Percentiles rank a stretch among this genome's conserved stretches.
Evolutionary conservation across 2,113 vertebrate species (phyloP).

Genomic region (Glaucidium brasilianum): DNA sequence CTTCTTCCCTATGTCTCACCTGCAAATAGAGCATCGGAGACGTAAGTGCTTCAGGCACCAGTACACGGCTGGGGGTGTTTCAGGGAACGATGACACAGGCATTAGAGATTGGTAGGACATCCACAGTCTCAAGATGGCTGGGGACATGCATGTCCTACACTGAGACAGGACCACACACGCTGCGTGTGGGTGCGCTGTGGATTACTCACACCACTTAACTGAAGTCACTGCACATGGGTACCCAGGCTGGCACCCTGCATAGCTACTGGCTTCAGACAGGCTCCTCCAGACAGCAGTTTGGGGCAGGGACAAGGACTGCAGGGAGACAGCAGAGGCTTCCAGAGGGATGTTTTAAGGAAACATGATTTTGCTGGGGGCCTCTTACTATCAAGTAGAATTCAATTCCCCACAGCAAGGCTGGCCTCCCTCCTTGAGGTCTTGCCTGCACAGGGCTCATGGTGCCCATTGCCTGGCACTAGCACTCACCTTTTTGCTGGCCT

Average conservation of each 20-base stretch:
- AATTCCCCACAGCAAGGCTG: neutral
- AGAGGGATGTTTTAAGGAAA: neutral
- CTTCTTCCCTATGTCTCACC: conserved; percentile 85
- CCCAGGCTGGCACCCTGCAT: neutral
- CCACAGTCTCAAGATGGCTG: neutral
- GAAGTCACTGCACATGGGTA: neutral
- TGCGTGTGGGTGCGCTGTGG: neutral
- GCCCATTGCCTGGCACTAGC: neutral
- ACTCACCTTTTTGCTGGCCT: neutral
- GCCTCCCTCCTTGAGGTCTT: neutral
- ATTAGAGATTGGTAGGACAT: neutral
- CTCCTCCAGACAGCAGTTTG: neutral
- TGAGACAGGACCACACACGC: neutral
- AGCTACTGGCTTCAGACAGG: neutral
- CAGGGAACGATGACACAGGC: neutral
- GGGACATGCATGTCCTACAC: neutral
- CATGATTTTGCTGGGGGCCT: neutral
- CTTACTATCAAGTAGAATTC: neutral
- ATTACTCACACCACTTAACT: neutral
- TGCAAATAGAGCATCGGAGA: conserved; percentile 87
- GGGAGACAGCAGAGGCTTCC: neutral
- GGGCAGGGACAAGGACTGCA: neutral
- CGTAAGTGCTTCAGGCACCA: conserved; percentile 71
- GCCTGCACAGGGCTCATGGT: neutral
- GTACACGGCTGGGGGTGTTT: neutral